These are phyloP conservation scores for Cynocephalus volans DNA, from an alignment of 2,113 vertebrate genomes.

Conservation along the genomic window DNA sequence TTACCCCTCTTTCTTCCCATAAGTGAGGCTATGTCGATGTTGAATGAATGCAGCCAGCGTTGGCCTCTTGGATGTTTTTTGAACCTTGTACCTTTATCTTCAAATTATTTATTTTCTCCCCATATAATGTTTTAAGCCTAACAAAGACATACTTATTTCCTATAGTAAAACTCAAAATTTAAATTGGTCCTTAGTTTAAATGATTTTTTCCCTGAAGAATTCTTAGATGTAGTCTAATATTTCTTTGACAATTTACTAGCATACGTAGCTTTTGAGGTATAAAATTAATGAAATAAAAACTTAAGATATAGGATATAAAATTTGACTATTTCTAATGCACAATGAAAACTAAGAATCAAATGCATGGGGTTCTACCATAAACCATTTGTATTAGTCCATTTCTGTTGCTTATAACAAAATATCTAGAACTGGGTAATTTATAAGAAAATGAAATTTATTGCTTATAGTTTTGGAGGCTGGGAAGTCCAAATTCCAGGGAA, in stretches of 20 bases:
- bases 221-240: neutral
- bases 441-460: too few relatives aligned
- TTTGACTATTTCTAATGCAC: neutral
- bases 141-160: neutral
- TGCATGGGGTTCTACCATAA: neutral
- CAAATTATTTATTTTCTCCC: neutral
- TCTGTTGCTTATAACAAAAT: too few relatives aligned
- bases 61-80: slow-evolving; percentile 15
- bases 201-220: neutral
- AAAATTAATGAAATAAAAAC: neutral
- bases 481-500: too few relatives aligned
- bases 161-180: neutral
- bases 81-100: neutral
- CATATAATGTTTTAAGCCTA: neutral
- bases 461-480: too few relatives aligned
- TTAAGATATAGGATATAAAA: neutral
- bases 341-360: neutral
- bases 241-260: neutral
- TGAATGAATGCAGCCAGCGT: neutral
- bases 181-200: neutral
- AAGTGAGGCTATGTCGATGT: neutral
- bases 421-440: too few relatives aligned
- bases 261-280: neutral
- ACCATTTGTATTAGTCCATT: neutral
- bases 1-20: neutral